Base-by-base conservation (phyloP, 1,140 invertebrate genomes). In the Macrobrachium rosenbergii region DNA sequence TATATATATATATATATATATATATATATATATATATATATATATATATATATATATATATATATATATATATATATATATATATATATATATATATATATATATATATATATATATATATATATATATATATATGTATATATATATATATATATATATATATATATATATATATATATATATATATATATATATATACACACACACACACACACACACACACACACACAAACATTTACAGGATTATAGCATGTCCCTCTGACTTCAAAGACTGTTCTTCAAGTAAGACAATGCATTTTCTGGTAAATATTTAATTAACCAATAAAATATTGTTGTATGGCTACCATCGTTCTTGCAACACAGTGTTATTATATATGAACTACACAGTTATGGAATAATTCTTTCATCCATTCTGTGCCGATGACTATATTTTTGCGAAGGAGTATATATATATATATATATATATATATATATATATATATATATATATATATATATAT, bases 21-120 rank as follows among this genome's bases (percentile, higher is more conserved):
- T 69, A 69, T 69, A 69, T 69, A 69, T 69, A n/a, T 69, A 69
- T 69, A 69, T 69, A n/a, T 69, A 69, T 69, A 69, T 69, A 69
- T 23, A 69, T 23, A 21, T 3, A n/a, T 3, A n/a, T 23, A 23
- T 23, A 69, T 23, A 69, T 28, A 67, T 28, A 19, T 28, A 67
- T 28, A 67, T 19, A 67, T 19, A 67, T 19, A 11, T 19, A 67
- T 28, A 67, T 28, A 67, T 19, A 67, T 19, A 67, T 19, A 7
- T 19, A 67, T 19, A 7, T 6, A 67, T 19, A 67, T 19, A 67
- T 19, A 67, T 19, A 67, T 19, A 7, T 19, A 67, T 19, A 7
- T 19, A 67, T 19, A 7, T 19, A 67, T 19, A 67, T 19, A 67
- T 19, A 19, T 28, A 67, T 28, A 19, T 28, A 67, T 28, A 67